These are phyloP conservation scores for Spodoptera frugiperda DNA, from an alignment of 1,140 invertebrate genomes.

Conservation along the genomic window DNA sequence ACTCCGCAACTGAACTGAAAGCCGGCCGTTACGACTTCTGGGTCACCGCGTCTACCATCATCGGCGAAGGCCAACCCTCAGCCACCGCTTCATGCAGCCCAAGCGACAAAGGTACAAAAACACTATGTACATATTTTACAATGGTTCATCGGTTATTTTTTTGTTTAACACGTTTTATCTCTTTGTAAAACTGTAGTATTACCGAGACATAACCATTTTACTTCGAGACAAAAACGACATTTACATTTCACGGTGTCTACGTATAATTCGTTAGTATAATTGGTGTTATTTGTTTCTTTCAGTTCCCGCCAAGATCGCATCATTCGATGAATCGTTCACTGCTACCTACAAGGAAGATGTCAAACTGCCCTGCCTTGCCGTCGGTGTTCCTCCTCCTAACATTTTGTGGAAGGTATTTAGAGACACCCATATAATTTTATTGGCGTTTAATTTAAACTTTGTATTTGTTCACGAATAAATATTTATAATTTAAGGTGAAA, in stretches of 20 bases:
- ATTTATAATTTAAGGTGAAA: slow-evolving; percentile 79
- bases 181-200: no score
- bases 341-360: slow-evolving; percentile 97
- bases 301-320: slow-evolving; percentile 97
- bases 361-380: slow-evolving; percentile 95
- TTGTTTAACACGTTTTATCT: no score
- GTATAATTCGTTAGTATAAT: not conserved
- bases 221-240: no score
- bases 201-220: no score
- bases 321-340: slow-evolving; percentile 95
- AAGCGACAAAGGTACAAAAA: slow-evolving; percentile 90
- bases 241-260: no score
- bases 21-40: slow-evolving; percentile 96
- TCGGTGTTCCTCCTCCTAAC: slow-evolving; percentile 95
- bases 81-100: slow-evolving; percentile 94
- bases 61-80: slow-evolving; percentile 96
- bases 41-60: slow-evolving; percentile 97
- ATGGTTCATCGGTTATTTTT: no score
- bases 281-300: slow-evolving; percentile 42
- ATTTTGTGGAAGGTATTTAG: slow-evolving; percentile 93
- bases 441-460: not conserved
- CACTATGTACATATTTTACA: no score
- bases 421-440: not conserved
- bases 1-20: slow-evolving; percentile 94
- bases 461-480: not conserved